phyloP scores from a whole-genome alignment of 2,888 invertebrate species.

The Lagria hirta region DNA sequence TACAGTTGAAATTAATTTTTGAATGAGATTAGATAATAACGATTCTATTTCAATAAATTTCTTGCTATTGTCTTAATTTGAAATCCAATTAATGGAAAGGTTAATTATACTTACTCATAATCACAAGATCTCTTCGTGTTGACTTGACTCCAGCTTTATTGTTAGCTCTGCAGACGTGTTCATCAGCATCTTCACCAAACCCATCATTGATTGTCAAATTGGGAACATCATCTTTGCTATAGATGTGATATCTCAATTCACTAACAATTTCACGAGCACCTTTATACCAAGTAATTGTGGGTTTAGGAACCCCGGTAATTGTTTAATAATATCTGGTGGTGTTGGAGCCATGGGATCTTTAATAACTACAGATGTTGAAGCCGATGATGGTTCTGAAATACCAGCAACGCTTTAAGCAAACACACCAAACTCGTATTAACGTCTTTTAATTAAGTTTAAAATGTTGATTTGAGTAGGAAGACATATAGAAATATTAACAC shows the following conservation, averaged over 20 bases:
- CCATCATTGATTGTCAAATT: slow-evolving; percentile 89
- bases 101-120: slow-evolving; percentile 97
- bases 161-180: slow-evolving; percentile 93
- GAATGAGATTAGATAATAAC: too few relatives aligned
- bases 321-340: slow-evolving; percentile 86
- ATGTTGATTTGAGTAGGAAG: slow-evolving; percentile 89
- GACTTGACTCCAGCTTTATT: slow-evolving; percentile 95
- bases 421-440: slow-evolving; percentile 97
- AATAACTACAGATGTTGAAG: slow-evolving; percentile 86
- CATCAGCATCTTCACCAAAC: slow-evolving; percentile 97
- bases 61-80: background rate
- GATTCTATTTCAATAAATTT: too few relatives aligned
- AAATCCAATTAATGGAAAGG: too few relatives aligned
- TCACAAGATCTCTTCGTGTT: slow-evolving; percentile 91
- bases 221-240: slow-evolving; percentile 84
- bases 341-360: slow-evolving; percentile 88
- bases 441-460: slow-evolving; percentile 92
- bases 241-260: slow-evolving; percentile 89
- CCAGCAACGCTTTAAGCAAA: slow-evolving; percentile 97
- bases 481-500: slow-evolving; percentile 80
- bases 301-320: slow-evolving; percentile 85
- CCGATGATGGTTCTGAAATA: slow-evolving; percentile 80
- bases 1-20: slow-evolving; percentile 65
- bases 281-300: slow-evolving; percentile 95
- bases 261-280: slow-evolving; percentile 94